Evolutionary conservation across 2,113 vertebrate genomes (phyloP).

Genomic region (Sialia sialis): DNA sequence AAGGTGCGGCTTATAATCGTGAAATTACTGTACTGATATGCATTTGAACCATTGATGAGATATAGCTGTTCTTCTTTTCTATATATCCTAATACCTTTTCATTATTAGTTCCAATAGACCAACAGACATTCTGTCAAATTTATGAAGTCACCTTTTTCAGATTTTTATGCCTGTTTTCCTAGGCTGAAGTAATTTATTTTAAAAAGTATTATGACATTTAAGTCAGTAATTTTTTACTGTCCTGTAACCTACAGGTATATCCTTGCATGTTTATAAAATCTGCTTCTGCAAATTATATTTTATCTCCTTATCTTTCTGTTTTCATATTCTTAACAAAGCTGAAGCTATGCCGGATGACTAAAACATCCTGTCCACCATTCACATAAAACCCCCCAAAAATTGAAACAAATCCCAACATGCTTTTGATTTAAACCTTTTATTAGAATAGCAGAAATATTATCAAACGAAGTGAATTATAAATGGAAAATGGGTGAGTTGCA

Average conservation of each 20-base stretch:
- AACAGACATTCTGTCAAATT: background rate
- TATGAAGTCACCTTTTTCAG: background rate
- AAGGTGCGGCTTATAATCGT: too few species aligned
- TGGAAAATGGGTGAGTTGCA: background rate
- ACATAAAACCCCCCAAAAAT: fast-evolving
- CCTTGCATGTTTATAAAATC: background rate
- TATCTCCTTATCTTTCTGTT: background rate
- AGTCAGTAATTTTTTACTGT: background rate
- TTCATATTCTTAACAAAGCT: background rate
- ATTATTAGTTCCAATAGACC: background rate
- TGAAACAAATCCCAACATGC: fast-evolving
- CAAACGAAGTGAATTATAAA: background rate
- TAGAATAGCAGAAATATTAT: background rate
- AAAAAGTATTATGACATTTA: background rate
- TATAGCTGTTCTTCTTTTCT: background rate
- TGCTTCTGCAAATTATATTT: background rate
- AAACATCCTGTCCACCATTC: background rate
- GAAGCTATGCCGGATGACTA: background rate
- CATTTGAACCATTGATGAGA: background rate
- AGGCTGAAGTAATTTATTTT: background rate
- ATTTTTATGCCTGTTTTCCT: background rate
- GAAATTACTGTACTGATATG: too few species aligned
- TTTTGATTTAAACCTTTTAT: background rate
- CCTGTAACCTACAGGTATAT: background rate
- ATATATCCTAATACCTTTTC: background rate